Percentiles rank a stretch among this genome's conserved stretches.
Evolutionary conservation across 2,888 invertebrate genomes (phyloP).

Genomic region (Druceiella hillmani): DNA sequence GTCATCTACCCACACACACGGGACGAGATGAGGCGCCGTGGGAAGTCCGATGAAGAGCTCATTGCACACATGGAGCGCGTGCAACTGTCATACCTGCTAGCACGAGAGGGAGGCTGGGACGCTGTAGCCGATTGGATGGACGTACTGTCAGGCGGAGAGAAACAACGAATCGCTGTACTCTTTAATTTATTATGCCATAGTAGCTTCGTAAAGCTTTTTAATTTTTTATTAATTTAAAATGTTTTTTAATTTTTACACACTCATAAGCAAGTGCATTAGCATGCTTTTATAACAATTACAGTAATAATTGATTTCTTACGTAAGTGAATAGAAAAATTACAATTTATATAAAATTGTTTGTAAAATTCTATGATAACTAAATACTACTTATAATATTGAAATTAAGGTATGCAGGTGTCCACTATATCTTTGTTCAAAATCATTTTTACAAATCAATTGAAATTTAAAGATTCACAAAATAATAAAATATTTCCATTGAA

Average conservation of each 20-base stretch:
- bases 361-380: too few relatives aligned
- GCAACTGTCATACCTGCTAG: constrained; percentile 77
- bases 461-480: too few relatives aligned
- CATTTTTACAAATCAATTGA: too few relatives aligned
- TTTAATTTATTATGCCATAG: constrained; percentile 8
- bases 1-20: constrained; percentile 92
- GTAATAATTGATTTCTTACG: too few relatives aligned
- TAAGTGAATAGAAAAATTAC: too few relatives aligned
- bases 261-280: not conserved
- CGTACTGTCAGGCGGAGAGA: constrained; percentile 96
- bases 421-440: too few relatives aligned
- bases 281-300: too few relatives aligned
- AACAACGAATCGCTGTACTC: constrained; percentile 93
- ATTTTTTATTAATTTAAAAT: constrained; percentile 7
- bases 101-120: constrained; percentile 85
- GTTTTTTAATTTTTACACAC: constrained; percentile 1
- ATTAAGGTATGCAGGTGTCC: too few relatives aligned
- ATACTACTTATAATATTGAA: too few relatives aligned
- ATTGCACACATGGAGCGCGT: constrained; percentile 72
- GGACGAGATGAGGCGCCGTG: constrained; percentile 75
- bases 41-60: constrained; percentile 74
- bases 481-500: too few relatives aligned
- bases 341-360: too few relatives aligned
- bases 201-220: not conserved
- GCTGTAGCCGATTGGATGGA: constrained; percentile 98